Evolutionary conservation across 2,797 vertebrate genomes (phyloP).

Genomic region (Onychomys arenicola): DNA sequence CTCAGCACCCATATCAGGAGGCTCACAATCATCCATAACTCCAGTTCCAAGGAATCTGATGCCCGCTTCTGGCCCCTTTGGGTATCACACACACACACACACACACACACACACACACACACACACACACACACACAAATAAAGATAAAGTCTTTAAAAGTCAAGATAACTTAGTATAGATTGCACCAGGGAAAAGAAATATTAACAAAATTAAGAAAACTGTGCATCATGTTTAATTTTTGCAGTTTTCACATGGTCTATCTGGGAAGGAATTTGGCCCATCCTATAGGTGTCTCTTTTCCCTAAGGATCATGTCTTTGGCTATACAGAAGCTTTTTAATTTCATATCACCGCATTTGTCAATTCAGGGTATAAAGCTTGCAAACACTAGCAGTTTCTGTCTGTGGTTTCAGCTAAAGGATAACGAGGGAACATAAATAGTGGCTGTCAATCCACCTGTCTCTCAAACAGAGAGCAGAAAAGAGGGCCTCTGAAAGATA

Average conservation of each 20-base stretch:
- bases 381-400: not conserved
- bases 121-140: not conserved
- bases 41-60: not conserved
- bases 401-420: not conserved
- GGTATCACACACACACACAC: accelerated
- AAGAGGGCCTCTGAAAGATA: not conserved
- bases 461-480: not conserved
- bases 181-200: not conserved
- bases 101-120: no score
- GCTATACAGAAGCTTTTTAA: not conserved
- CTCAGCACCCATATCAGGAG: not conserved
- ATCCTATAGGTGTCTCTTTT: not conserved
- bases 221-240: not conserved
- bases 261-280: not conserved
- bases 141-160: not conserved
- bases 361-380: not conserved
- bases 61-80: not conserved
- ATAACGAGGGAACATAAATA: no score
- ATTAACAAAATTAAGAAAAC: not conserved
- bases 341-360: not conserved
- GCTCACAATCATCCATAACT: not conserved
- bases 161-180: not conserved
- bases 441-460: not conserved
- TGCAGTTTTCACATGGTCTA: not conserved
- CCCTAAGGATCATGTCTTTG: not conserved